These are phyloP conservation scores for Rotaria socialis DNA, from an alignment of 2,888 invertebrate genomes.

Conservation along the genomic window DNA sequence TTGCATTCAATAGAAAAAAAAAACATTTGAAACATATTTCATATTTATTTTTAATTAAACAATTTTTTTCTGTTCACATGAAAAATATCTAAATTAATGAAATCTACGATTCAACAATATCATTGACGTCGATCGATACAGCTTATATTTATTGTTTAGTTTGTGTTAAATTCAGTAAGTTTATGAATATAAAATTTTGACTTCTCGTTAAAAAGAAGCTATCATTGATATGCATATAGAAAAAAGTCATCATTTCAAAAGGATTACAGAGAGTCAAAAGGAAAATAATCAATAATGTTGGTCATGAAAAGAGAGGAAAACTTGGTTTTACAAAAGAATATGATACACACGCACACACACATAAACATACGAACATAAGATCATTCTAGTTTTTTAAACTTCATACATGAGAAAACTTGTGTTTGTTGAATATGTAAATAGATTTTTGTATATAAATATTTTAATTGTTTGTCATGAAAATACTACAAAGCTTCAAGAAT, in stretches of 20 bases:
- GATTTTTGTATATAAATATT: not conserved
- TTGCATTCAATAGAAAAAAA: too few relatives aligned
- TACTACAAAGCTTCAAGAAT: slow-evolving; percentile 69
- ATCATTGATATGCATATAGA: not conserved
- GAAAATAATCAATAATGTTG: not conserved
- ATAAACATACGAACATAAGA: not conserved
- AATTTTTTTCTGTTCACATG: too few relatives aligned
- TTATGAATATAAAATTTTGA: not conserved
- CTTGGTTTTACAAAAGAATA: not conserved
- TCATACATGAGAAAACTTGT: not conserved
- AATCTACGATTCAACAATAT: not conserved
- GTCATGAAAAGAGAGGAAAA: not conserved
- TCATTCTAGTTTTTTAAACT: not conserved
- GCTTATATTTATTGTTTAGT: not conserved
- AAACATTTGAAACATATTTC: too few relatives aligned
- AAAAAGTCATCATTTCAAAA: not conserved
- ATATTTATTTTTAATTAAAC: too few relatives aligned
- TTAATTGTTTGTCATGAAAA: not conserved
- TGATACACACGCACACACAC: not conserved
- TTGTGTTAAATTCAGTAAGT: not conserved
- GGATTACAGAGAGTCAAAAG: not conserved
- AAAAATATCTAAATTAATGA: too few relatives aligned
- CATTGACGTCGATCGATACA: not conserved
- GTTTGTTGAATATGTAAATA: not conserved
- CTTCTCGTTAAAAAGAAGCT: not conserved